Evolutionary conservation across 2,888 invertebrate genomes (phyloP), one percentile per base, ranked within the genome.

Genomic region (Amorpha juglandis): DNA sequence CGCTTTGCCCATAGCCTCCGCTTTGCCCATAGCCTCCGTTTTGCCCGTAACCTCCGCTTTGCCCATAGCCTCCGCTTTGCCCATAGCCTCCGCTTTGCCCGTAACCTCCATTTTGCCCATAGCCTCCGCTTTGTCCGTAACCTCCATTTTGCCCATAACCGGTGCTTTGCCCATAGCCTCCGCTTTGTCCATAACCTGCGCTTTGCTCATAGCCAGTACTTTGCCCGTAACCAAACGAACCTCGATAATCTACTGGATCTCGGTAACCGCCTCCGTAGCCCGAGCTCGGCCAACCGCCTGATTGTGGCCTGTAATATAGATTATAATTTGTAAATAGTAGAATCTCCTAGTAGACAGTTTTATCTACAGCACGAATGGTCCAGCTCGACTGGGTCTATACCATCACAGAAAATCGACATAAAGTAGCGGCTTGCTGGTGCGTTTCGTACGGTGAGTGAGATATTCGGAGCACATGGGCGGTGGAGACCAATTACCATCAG

Each of bases 271-370:
- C 33, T 52, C 58, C 58, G 69, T 82, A 81, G 7, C 82, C 82
- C 0, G 75, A 72, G 69, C 78, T 85, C 71, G 88, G 89, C 86
- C 88, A 92, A n/a, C 87, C 75, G 53, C 78, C 75, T 12, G 82
- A 77, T 68, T 82, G 82, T 27, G 90, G 90, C 68, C 91, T 90
- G 83, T 0, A 80, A 80, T 11, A 58, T 33, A 3, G n/a, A 21
- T 8, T 9, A 42, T 8, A 8, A 7, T 9, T 8, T 8, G 42
- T 9, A 35, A 35, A 35, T 6, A 35, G 6, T 35, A 6, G 7
- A 35, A 35, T 6, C 3, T 35, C 3, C 3, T 35, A 6, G 7
- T 35, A 7, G 7, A 35, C 7, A 35, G 3, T 6, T 35, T 35
- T 35, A n/a, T n/a, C n/a, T n/a, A n/a, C n/a, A n/a, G n/a, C n/a